Conservation (phyloP, 2,797 vertebrate genomes). For the Bryconaethiops microstoma region DNA sequence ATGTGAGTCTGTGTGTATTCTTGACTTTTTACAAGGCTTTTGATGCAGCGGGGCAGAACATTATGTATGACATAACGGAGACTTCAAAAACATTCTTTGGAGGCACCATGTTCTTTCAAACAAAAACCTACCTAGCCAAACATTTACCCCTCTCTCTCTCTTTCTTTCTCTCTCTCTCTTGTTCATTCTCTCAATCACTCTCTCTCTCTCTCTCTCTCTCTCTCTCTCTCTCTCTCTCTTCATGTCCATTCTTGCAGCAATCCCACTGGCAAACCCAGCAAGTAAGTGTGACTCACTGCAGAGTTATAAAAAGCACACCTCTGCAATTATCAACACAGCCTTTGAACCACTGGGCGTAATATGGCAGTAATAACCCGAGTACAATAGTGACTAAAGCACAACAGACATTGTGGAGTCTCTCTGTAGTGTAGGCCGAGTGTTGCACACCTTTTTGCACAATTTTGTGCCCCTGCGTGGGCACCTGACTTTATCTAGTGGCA, state of each 20-base stretch:
- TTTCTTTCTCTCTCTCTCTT: slow-evolving; percentile 7
- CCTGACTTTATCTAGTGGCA: slow-evolving; percentile 35
- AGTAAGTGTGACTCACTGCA: slow-evolving; percentile 35
- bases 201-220: slow-evolving; percentile 22
- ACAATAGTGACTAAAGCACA: slow-evolving; percentile 40
- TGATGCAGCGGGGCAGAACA: slow-evolving; percentile 33
- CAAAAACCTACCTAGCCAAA: slow-evolving; percentile 48
- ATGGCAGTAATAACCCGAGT: slow-evolving; percentile 36
- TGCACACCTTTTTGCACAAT: slow-evolving; percentile 23
- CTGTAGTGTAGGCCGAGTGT: slow-evolving; percentile 19
- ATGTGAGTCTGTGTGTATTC: not conserved
- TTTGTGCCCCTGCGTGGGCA: slow-evolving; percentile 39
- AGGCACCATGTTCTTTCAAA: slow-evolving; percentile 41
- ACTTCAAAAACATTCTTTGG: slow-evolving; percentile 55
- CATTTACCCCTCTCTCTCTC: slow-evolving; percentile 16
- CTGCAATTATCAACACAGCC: slow-evolving; percentile 46
- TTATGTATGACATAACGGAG: slow-evolving; percentile 47
- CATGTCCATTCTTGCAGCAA: slow-evolving; percentile 50
- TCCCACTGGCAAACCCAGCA: slow-evolving; percentile 28
- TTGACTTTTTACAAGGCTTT: slow-evolving; percentile 28
- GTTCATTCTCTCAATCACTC: slow-evolving; percentile 18
- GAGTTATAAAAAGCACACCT: slow-evolving; percentile 56
- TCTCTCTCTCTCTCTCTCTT: slow-evolving; percentile 25
- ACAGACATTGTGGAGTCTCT: slow-evolving; percentile 54
- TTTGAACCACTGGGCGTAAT: slow-evolving; percentile 53